Evolutionary conservation across 2,113 vertebrate genomes (phyloP).

Genomic region (Fulmarus glacialis): DNA sequence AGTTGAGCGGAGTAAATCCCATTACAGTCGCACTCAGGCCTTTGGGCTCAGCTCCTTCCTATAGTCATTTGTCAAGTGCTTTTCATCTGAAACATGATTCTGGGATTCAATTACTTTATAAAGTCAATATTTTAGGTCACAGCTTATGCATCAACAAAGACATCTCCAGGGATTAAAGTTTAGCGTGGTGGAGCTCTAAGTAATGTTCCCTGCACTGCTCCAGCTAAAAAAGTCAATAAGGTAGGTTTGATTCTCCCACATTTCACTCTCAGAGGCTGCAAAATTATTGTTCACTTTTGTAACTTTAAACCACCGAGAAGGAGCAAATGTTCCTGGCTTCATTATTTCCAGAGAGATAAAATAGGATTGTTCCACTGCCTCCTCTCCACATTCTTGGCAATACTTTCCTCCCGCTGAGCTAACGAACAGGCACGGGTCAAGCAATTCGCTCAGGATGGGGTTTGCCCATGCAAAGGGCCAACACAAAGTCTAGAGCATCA

Average conservation of each 20-base stretch:
- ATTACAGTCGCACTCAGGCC: background rate
- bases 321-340: background rate
- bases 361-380: background rate
- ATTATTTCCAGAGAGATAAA: constrained; percentile 7
- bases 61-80: constrained; percentile 46
- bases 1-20: background rate
- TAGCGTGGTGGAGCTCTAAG: background rate
- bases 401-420: background rate
- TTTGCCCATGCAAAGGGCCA: background rate
- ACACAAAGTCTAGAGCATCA: background rate
- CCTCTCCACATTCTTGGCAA: background rate
- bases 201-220: background rate
- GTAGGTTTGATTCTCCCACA: background rate
- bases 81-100: constrained; percentile 63
- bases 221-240: constrained; percentile 25
- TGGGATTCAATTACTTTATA: constrained; percentile 66
- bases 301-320: constrained; percentile 18
- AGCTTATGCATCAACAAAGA: constrained; percentile 55
- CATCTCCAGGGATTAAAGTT: constrained; percentile 27
- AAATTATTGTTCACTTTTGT: constrained; percentile 21
- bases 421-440: background rate
- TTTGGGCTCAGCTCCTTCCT: background rate
- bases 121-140: constrained; percentile 70
- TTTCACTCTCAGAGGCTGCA: constrained; percentile 25
- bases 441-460: background rate